Evolutionary conservation across 1,140 invertebrate genomes (phyloP).

Genomic region (Oppia nitens): DNA sequence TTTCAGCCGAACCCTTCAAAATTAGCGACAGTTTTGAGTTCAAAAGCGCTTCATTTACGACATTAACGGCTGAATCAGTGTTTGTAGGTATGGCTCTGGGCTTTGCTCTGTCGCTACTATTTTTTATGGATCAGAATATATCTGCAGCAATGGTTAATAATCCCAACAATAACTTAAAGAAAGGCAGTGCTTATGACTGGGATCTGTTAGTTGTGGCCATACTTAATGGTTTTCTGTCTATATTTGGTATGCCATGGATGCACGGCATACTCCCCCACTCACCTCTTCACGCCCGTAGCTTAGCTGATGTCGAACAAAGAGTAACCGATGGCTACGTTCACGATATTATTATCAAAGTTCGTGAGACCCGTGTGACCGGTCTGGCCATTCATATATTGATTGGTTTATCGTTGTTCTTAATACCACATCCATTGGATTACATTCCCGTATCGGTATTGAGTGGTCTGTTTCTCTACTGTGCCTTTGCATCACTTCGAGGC

Average conservation of each 20-base stretch:
- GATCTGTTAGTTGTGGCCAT: slow-evolving; percentile 25
- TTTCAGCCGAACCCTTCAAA: slow-evolving; percentile 32
- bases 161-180: slow-evolving; percentile 29
- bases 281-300: slow-evolving; percentile 41
- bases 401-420: slow-evolving; percentile 39
- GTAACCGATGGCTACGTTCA: slow-evolving; percentile 44
- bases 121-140: slow-evolving; percentile 41
- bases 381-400: slow-evolving; percentile 43
- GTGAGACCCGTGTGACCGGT: slow-evolving; percentile 43
- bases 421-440: slow-evolving; percentile 39
- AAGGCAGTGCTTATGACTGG: slow-evolving; percentile 19
- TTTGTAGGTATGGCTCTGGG: slow-evolving; percentile 29
- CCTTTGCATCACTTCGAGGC: slow-evolving; percentile 41
- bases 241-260: slow-evolving; percentile 45
- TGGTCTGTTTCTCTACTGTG: slow-evolving; percentile 47
- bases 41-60: slow-evolving; percentile 28
- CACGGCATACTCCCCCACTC: slow-evolving; percentile 44
- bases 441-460: slow-evolving; percentile 44
- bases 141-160: slow-evolving; percentile 35
- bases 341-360: slow-evolving; percentile 42
- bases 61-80: slow-evolving; percentile 26
- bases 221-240: slow-evolving; percentile 40
- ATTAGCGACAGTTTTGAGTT: slow-evolving; percentile 31
- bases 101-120: slow-evolving; percentile 36
- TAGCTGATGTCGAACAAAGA: slow-evolving; percentile 45